A percentile compares a stretch with the other conserved stretches of the same genome.
phyloP scores from a whole-genome alignment of 2,888 invertebrate species.

The Polydrusus pterygomalis region DNA sequence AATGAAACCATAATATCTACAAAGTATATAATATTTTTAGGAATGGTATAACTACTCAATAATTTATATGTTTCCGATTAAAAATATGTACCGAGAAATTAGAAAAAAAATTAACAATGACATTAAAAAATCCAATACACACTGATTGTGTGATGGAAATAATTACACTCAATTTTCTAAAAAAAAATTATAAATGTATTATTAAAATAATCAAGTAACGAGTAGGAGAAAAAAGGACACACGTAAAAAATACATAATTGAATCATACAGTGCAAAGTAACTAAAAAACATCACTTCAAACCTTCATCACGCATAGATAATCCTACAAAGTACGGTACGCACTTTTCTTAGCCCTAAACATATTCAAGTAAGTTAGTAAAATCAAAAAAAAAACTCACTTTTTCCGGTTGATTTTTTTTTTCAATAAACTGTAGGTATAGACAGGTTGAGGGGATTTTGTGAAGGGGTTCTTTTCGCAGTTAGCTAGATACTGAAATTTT shows the following conservation, averaged over 20 bases:
- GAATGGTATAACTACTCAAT: too few species aligned
- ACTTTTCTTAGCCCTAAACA: background rate
- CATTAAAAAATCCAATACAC: background rate
- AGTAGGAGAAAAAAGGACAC: background rate
- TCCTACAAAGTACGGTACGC: slow-evolving; percentile 27
- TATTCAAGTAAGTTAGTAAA: slow-evolving; percentile 26
- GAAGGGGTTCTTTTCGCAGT: slow-evolving; percentile 71
- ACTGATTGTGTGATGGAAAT: too few species aligned
- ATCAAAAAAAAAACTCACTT: slow-evolving; percentile 49
- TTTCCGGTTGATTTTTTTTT: slow-evolving; percentile 44
- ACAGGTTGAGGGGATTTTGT: slow-evolving; percentile 70
- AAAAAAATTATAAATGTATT: background rate
- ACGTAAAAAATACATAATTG: background rate
- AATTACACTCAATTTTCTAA: too few species aligned
- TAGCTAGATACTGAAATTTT: slow-evolving; percentile 73
- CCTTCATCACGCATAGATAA: slow-evolving; percentile 17
- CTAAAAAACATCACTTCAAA: slow-evolving; percentile 16
- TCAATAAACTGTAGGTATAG: slow-evolving; percentile 71
- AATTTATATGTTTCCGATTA: too few species aligned
- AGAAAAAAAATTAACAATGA: too few species aligned
- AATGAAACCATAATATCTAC: too few species aligned
- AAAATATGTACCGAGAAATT: too few species aligned
- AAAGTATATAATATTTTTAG: too few species aligned
- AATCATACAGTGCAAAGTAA: background rate
- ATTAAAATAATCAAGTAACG: too few species aligned